Percentiles rank a stretch among this genome's conserved stretches.
Evolutionary conservation across 2,888 invertebrate genomes (phyloP).

Genomic region (Piscicola geometra): DNA sequence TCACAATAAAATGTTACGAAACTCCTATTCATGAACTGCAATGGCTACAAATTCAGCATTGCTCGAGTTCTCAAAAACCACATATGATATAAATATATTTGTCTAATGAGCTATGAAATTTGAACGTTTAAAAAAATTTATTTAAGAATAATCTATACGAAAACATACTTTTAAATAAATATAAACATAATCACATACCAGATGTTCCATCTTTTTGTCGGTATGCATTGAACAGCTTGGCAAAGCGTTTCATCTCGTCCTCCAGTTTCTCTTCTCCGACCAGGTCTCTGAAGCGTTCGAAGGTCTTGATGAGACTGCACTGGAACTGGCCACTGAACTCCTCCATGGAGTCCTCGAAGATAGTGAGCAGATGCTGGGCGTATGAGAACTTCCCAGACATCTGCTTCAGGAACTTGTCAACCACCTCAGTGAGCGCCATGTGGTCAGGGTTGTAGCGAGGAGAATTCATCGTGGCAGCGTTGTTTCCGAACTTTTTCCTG

Average conservation of each 20-base stretch:
- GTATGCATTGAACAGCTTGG: constrained; percentile 30
- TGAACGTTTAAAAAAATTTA: not conserved
- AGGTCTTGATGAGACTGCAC: constrained; percentile 29
- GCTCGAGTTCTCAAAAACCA: too few relatives aligned
- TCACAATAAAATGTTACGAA: too few relatives aligned
- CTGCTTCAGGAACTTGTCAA: constrained; percentile 27
- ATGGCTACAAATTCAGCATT: too few relatives aligned
- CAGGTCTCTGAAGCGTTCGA: constrained; percentile 21
- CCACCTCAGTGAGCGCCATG: constrained; percentile 17
- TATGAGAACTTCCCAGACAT: constrained; percentile 23
- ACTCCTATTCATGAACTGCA: too few relatives aligned
- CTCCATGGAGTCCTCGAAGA: constrained; percentile 28
- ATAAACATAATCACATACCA: constrained; percentile 3
- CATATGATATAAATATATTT: too few relatives aligned
- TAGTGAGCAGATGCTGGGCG: constrained; percentile 21
- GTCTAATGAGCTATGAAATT: not conserved
- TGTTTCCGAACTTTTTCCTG: constrained; percentile 21
- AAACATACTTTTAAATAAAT: too few relatives aligned
- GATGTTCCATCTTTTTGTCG: constrained; percentile 32
- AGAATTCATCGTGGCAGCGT: not conserved
- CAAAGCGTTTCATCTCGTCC: constrained; percentile 25
- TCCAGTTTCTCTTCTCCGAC: constrained; percentile 24
- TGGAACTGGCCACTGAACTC: constrained; percentile 28
- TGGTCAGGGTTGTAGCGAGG: constrained; percentile 30
- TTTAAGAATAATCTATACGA: too few relatives aligned